A percentile compares a stretch with the other conserved stretches of the same genome.
Evolutionary conservation across 2,797 vertebrate species (phyloP).

Genomic region (Hydrocynus forskahlii): DNA sequence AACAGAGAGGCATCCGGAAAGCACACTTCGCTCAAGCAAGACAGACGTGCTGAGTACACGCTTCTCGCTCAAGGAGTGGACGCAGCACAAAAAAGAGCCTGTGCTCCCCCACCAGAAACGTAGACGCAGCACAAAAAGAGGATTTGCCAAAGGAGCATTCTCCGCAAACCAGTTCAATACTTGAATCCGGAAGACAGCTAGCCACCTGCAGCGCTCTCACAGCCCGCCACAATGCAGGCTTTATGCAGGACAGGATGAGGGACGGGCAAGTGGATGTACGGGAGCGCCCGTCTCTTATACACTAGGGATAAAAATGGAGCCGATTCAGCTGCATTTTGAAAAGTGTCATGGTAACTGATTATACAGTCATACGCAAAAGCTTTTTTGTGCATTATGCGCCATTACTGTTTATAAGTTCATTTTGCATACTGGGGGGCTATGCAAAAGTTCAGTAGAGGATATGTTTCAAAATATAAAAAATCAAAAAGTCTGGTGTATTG

Average conservation of each 20-base stretch:
- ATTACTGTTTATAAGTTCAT: too few relatives aligned
- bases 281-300: not conserved
- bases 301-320: not conserved
- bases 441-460: too few relatives aligned
- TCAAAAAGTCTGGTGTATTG: too few relatives aligned
- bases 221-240: not conserved
- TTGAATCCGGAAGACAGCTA: not conserved
- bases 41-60: slow-evolving; percentile 45
- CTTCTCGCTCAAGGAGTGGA: slow-evolving; percentile 29
- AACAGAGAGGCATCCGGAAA: slow-evolving; percentile 29
- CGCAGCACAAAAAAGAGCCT: slow-evolving; percentile 36
- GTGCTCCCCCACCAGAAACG: not conserved
- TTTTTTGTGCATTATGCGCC: too few relatives aligned
- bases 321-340: not conserved
- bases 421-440: too few relatives aligned
- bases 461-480: too few relatives aligned
- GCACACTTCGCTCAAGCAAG: slow-evolving; percentile 34
- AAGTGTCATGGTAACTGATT: not conserved
- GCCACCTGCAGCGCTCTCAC: slow-evolving; percentile 6
- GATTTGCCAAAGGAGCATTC: slow-evolving; percentile 16
- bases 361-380: not conserved
- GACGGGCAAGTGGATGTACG: not conserved
- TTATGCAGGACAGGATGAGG: slow-evolving; percentile 7
- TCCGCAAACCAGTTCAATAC: slow-evolving; percentile 28
- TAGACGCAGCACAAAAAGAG: slow-evolving; percentile 28